These are phyloP conservation scores for Globia sparganii DNA, from an alignment of 2,888 invertebrate genomes.

Conservation along the genomic window DNA sequence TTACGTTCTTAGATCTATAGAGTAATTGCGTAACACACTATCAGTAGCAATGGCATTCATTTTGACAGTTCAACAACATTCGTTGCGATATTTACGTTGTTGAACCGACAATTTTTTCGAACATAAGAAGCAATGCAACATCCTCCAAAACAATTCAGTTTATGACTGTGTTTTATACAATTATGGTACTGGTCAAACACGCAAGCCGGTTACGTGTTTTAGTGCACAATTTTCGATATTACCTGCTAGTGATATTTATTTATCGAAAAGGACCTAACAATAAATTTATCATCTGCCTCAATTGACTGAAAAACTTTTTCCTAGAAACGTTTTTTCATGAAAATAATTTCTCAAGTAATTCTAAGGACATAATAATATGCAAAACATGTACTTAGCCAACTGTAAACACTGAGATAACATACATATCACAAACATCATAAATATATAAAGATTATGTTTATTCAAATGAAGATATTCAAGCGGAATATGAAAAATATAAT, in stretches of 20 bases:
- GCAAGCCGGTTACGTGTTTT: too few species aligned
- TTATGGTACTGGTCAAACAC: too few species aligned
- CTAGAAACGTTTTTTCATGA: neutral
- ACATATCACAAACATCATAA: slow-evolving; percentile 48
- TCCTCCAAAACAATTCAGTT: too few species aligned
- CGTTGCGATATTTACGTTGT: too few species aligned
- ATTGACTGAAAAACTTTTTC: neutral
- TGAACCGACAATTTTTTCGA: too few species aligned
- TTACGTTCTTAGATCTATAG: too few species aligned
- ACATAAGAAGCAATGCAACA: too few species aligned
- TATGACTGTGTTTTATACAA: too few species aligned
- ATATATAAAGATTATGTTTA: slow-evolving; percentile 43
- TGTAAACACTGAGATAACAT: slow-evolving; percentile 32
- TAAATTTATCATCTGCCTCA: neutral
- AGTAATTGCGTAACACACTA: too few species aligned
- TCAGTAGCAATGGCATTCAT: too few species aligned
- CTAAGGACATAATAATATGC: neutral
- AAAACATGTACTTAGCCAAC: slow-evolving; percentile 14
- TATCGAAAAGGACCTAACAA: neutral
- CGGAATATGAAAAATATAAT: slow-evolving; percentile 18
- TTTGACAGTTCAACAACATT: too few species aligned
- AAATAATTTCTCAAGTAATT: neutral
- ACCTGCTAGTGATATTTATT: too few species aligned
- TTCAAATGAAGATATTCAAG: slow-evolving; percentile 24
- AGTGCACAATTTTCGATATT: neutral